Evolutionary conservation across 2,888 invertebrate species (phyloP), one percentile per base, ranked within the genome.

Genomic region (Merodon equestris): DNA sequence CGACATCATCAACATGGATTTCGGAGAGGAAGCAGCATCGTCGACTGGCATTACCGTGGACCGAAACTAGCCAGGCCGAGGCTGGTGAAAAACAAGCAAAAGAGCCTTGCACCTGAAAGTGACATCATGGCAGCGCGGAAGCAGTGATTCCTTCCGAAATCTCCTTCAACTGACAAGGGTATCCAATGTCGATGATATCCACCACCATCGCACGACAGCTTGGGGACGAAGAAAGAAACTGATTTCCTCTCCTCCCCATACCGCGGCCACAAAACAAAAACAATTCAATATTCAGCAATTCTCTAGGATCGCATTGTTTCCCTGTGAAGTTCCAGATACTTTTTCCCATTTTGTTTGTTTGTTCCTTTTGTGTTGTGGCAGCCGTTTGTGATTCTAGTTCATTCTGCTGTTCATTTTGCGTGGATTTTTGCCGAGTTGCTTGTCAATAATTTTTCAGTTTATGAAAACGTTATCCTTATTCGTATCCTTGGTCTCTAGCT

Each of bases 401-500:
- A 7, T 27, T 7, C 27, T 2, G 7, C 27, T 27, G 27, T 27
- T 34, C 36, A 58, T 72, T 73, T 74, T 68, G 40, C 63, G 57
- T 47, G 42, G 40, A 66, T 60, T 72, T 27, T 61, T 66, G 51
- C 60, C 60, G 57, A 61, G 60, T 67, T 63, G 68, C 51, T 63
- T 79, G 77, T 73, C 77, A 79, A 79, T 79, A 79, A 79, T 72
- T 79, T 79, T 73, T 64, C 68, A 68, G 58, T 73, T 63, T 68
- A 79, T 79, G 77, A 73, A 73, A 77, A 73, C 73, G 67, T 71
- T 71, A 63, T 71, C 63, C 63, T 63, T 63, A 50, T 18, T 40
- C 40, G n/a, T 7, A 40, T 27, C 27, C 27, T 27, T 27, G 27
- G 27, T 2, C 27, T 27, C 27, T 27, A 27, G 27, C 27, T 27